A percentile compares a stretch with the other conserved stretches of the same genome.
These are phyloP conservation scores for Spilogale gracilis DNA, from an alignment of 2,113 vertebrate genomes.

Conservation along the genomic window DNA sequence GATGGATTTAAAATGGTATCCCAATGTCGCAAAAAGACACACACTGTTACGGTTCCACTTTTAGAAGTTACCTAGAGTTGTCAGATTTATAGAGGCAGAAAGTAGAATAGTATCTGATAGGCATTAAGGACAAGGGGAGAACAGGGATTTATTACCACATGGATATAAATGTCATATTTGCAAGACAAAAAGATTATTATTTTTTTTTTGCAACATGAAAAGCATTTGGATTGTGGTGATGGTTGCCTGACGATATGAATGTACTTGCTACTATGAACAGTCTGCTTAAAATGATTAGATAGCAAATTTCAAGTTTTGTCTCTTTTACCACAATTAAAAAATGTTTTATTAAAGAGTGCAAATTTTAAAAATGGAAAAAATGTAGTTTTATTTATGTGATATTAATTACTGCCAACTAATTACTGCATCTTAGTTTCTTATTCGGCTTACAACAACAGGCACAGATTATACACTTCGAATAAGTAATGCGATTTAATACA, in stretches of 20 bases:
- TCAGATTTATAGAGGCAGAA: not conserved
- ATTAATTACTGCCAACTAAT: constrained; percentile 41
- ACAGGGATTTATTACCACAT: not conserved
- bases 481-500: not conserved
- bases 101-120: not conserved
- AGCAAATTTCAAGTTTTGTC: not conserved
- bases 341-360: not conserved
- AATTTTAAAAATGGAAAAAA: not conserved
- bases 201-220: not conserved
- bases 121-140: not conserved
- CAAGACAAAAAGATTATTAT: not conserved
- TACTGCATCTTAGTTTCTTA: not conserved
- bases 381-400: not conserved
- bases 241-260: not conserved
- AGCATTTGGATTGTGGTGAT: not conserved
- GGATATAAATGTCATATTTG: not conserved
- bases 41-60: not conserved
- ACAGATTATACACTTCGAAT: not conserved
- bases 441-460: not conserved
- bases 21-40: not conserved
- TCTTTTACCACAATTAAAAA: not conserved
- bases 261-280: not conserved
- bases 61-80: not conserved
- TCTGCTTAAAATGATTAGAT: not conserved
- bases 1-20: not conserved